Conservation (phyloP, 2,797 vertebrate species). For the Pitangus sulphuratus region DNA sequence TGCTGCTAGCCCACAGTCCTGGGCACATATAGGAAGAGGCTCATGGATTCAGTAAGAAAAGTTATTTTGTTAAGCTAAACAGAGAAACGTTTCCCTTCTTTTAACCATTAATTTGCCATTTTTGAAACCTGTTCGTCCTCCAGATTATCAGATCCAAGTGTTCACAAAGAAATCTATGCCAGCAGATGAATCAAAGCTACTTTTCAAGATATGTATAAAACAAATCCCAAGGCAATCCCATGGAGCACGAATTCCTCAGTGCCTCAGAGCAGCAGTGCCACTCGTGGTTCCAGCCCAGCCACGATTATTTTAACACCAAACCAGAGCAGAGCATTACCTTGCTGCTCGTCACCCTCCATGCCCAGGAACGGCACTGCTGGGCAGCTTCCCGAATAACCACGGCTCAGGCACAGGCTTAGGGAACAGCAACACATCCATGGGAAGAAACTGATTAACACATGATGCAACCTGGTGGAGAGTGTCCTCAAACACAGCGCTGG, state of each 20-base stretch:
- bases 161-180: neutral
- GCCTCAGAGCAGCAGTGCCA: neutral
- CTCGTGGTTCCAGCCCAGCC: neutral
- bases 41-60: neutral
- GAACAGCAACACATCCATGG: neutral
- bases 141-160: neutral
- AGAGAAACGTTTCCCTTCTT: neutral
- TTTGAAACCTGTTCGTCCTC: neutral
- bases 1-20: conserved; percentile 1
- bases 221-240: neutral
- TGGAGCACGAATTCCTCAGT: neutral
- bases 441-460: neutral
- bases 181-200: neutral
- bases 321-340: neutral
- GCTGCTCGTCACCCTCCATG: neutral
- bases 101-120: neutral
- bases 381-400: neutral
- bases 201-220: neutral
- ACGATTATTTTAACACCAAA: accelerated
- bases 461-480: accelerated
- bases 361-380: neutral
- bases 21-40: neutral
- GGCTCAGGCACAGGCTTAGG: neutral
- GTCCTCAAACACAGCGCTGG: neutral
- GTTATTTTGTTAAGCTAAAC: conserved; percentile 2